phyloP scores from a whole-genome alignment of 2,888 invertebrate genomes.

The Apamea monoglypha region DNA sequence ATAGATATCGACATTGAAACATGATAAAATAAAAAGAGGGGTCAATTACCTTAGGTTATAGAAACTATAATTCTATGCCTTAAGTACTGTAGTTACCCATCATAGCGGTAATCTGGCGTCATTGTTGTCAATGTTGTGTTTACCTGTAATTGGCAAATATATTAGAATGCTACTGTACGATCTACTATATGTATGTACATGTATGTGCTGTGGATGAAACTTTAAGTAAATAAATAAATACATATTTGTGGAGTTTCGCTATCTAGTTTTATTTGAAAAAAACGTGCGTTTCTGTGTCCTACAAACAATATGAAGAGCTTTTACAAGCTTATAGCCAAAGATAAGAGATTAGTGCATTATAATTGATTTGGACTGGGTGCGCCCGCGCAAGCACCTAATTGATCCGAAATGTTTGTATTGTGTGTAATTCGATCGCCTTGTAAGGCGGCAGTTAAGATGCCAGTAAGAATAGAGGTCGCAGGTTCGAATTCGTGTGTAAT shows the following conservation, averaged over 20 bases:
- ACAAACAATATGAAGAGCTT: conserved; percentile 41
- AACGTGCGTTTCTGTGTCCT: conserved; percentile 4
- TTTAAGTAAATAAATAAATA: too few relatives aligned
- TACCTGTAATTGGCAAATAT: too few relatives aligned
- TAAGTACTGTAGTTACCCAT: background rate
- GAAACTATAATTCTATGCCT: too few relatives aligned
- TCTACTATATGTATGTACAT: too few relatives aligned
- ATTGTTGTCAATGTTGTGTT: too few relatives aligned
- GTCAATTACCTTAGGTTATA: background rate
- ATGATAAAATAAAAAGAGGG: background rate
- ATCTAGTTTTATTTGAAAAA: background rate
- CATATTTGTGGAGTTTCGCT: background rate
- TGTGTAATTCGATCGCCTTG: conserved; percentile 67
- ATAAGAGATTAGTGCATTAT: conserved; percentile 70
- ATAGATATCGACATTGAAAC: background rate
- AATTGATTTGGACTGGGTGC: conserved; percentile 73
- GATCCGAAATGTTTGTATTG: conserved; percentile 66
- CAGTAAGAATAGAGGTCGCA: conserved; percentile 49
- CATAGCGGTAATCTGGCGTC: too few relatives aligned
- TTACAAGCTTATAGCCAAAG: conserved; percentile 54
- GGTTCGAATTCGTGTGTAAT: conserved; percentile 55
- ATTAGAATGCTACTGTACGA: too few relatives aligned
- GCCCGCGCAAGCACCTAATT: conserved; percentile 65
- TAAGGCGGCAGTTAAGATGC: conserved; percentile 60
- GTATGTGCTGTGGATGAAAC: too few relatives aligned